Percentiles rank a stretch among this genome's conserved stretches.
These are phyloP conservation scores for Heloderma charlesbogerti DNA, from an alignment of 2,113 vertebrate species.

Conservation along the genomic window DNA sequence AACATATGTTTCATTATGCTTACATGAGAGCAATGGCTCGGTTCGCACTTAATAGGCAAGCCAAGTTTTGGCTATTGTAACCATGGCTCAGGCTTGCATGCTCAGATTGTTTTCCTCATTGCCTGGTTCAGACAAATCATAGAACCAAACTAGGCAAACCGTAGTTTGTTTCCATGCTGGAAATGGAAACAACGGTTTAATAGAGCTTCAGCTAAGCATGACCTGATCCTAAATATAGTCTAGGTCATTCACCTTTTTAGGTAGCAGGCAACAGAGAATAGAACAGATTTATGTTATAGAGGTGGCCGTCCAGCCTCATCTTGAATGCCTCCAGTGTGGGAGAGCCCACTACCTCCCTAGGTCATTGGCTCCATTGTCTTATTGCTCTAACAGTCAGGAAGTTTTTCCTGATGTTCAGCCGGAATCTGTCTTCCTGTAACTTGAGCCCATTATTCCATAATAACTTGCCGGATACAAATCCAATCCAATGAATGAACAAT, in stretches of 20 bases:
- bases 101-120: not conserved
- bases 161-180: not conserved
- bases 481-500: too few relatives aligned
- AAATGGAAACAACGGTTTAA: not conserved
- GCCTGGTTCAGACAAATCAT: not conserved
- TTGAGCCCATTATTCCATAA: too few relatives aligned
- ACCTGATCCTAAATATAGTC: not conserved
- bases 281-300: not conserved
- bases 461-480: too few relatives aligned
- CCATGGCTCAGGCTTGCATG: not conserved
- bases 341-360: too few relatives aligned
- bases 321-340: too few relatives aligned
- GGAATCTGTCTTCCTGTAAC: too few relatives aligned
- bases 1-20: not conserved
- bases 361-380: too few relatives aligned
- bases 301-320: too few relatives aligned
- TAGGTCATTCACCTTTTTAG: not conserved
- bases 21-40: not conserved
- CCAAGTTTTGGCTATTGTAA: not conserved
- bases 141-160: not conserved
- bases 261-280: not conserved
- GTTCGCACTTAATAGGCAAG: not conserved
- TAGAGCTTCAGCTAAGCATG: not conserved
- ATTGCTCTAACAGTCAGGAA: too few relatives aligned
- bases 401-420: too few relatives aligned